A percentile compares a stretch with the other conserved stretches of the same genome.
These are phyloP conservation scores for Lophochroa leadbeateri DNA, from an alignment of 2,113 vertebrate genomes.

Conservation along the genomic window DNA sequence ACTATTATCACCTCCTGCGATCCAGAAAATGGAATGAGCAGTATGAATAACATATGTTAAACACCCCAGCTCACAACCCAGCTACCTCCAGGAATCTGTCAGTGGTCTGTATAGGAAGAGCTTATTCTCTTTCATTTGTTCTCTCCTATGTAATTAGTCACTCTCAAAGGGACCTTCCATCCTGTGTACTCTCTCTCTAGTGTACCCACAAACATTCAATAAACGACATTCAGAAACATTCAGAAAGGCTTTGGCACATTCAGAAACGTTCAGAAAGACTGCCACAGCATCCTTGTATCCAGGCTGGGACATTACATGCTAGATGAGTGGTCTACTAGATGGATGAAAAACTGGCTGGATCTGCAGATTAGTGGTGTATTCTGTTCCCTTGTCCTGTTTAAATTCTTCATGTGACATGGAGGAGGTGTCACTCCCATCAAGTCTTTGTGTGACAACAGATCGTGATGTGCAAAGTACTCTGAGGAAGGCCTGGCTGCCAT, in stretches of 20 bases:
- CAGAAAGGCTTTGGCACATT: neutral
- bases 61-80: neutral
- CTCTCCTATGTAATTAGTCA: neutral
- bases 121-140: neutral
- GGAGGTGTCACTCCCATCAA: neutral
- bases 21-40: neutral
- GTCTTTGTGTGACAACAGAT: neutral
- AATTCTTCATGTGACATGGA: neutral
- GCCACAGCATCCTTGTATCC: neutral
- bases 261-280: neutral
- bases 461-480: fast-evolving
- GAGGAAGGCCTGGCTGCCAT: neutral
- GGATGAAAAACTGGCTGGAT: neutral
- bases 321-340: neutral
- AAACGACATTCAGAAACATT: neutral
- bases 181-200: neutral
- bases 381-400: neutral
- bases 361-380: neutral
- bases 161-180: neutral
- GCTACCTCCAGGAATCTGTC: neutral
- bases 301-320: neutral
- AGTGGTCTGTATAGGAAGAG: neutral
- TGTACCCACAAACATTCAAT: neutral
- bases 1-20: neutral
- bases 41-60: neutral